These are phyloP conservation scores for Rhea americana DNA, from an alignment of 2,113 vertebrate species.

Conservation along the genomic window DNA sequence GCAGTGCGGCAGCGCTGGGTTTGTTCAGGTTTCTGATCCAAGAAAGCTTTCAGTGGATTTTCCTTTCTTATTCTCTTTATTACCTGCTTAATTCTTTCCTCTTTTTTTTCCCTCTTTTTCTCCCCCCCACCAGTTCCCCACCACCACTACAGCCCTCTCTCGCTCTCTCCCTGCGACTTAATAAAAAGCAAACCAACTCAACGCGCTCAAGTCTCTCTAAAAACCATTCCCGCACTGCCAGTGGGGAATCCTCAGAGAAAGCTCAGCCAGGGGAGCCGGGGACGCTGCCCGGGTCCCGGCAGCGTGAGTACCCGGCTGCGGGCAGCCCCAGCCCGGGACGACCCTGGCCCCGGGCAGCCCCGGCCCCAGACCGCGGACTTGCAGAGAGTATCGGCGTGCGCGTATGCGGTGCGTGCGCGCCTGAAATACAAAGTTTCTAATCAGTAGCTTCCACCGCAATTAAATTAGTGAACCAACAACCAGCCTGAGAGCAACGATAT, in stretches of 20 bases:
- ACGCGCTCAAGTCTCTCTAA: neutral
- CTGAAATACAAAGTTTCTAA: neutral
- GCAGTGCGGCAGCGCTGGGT: neutral
- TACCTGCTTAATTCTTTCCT: slow-evolving; percentile 59
- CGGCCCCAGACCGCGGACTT: neutral
- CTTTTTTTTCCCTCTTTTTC: neutral
- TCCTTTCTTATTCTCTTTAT: slow-evolving; percentile 29
- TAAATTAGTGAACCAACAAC: neutral
- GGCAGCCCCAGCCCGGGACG: too few relatives aligned
- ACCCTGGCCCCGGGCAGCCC: neutral
- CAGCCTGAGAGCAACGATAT: neutral
- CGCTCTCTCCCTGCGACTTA: slow-evolving; percentile 9
- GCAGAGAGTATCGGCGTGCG: neutral
- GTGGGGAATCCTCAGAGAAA: neutral
- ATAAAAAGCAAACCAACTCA: slow-evolving; percentile 55
- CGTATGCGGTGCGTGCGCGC: rapidly evolving
- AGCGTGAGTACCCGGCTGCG: neutral
- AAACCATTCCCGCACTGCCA: neutral
- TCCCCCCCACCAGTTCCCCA: neutral
- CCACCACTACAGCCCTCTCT: neutral
- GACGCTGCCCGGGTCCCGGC: neutral
- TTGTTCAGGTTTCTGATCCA: slow-evolving; percentile 27
- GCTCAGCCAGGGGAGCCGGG: neutral
- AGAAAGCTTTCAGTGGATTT: slow-evolving; percentile 51
- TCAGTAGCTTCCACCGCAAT: neutral